A percentile compares a stretch with the other conserved stretches of the same genome.
Conservation (phyloP, 92 coral and sea anemone genomes). For the Epizoanthus ramosus region DNA sequence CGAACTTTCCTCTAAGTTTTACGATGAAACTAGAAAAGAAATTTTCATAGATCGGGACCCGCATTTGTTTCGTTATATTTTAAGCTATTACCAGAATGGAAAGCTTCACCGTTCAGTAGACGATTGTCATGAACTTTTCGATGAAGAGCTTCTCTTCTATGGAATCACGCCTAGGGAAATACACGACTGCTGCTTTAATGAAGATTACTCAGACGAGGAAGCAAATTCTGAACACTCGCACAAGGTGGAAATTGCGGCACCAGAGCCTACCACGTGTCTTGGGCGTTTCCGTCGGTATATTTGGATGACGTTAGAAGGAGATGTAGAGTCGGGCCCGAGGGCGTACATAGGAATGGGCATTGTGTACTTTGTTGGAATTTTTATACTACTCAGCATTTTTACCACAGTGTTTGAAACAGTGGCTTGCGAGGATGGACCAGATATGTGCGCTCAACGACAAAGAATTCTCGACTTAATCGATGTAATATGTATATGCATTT, state of each 20-base stretch:
- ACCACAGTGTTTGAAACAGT: conserved; percentile 94
- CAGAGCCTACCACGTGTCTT: conserved; percentile 9
- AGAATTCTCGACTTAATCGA: conserved; percentile 79
- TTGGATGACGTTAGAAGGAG: conserved; percentile 84
- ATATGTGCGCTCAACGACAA: conserved; percentile 64
- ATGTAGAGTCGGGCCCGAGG: conserved; percentile 72
- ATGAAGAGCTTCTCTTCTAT: conserved; percentile 84
- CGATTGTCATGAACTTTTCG: conserved; percentile 85
- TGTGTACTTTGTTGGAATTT: conserved; percentile 82
- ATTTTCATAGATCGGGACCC: conserved; percentile 96
- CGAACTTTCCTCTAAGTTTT: conserved; percentile 71
- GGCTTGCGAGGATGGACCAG: conserved; percentile 70
- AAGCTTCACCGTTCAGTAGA: conserved; percentile 93
- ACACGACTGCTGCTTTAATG: conserved; percentile 95
- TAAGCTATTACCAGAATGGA: conserved; percentile 94
- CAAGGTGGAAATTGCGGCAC: conserved; percentile 43
- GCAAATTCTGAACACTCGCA: conserved; percentile 60
- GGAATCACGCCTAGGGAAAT: conserved; percentile 84
- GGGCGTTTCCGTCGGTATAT: conserved; percentile 66
- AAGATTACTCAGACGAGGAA: conserved; percentile 71
- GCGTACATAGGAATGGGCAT: conserved; percentile 71
- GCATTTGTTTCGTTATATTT: conserved; percentile 85
- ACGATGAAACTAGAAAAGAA: conserved; percentile 82
- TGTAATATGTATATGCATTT: conserved; percentile 77
- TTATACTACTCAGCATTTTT: conserved; percentile 89